A percentile compares a stretch with the other conserved stretches of the same genome.
Conservation (phyloP, 1,140 invertebrate species). For the Drosophila suzukii region DNA sequence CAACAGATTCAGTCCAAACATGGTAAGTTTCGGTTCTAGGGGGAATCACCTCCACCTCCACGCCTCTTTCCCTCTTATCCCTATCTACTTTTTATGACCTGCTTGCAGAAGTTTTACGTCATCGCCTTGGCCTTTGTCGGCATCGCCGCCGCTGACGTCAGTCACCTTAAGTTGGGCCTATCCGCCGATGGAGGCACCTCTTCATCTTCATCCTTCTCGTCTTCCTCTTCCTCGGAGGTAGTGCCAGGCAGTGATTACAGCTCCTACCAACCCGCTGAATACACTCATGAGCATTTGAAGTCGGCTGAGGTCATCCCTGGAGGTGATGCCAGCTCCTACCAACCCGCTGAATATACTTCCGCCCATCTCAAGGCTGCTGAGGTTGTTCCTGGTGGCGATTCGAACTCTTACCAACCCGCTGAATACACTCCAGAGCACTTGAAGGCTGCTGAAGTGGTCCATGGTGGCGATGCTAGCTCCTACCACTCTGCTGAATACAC, state of each 20-base stretch:
- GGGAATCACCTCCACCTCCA: conserved; percentile 27
- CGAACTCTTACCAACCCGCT: conserved; percentile 16
- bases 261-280: conserved; percentile 22
- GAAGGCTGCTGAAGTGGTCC: background rate
- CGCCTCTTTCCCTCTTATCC: background rate
- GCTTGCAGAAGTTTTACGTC: conserved; percentile 60
- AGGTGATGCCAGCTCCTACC: conserved; percentile 21
- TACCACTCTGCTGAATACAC: conserved; percentile 45
- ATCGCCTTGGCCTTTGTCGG: conserved; percentile 58
- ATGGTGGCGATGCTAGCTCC: conserved; percentile 29
- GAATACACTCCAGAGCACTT: conserved; percentile 17
- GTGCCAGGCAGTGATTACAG: conserved; percentile 34
- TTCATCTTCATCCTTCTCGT: conserved; percentile 10
- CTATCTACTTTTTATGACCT: background rate
- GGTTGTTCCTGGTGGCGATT: conserved; percentile 11
- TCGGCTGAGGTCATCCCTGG: conserved; percentile 11
- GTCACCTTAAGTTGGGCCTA: conserved; percentile 54
- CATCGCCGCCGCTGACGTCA: conserved; percentile 66
- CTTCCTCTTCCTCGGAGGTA: background rate
- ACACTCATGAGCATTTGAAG: conserved; percentile 13
- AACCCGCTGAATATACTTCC: conserved; percentile 25
- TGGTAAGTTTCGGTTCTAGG: conserved; percentile 67
- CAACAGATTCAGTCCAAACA: conserved; percentile 70
- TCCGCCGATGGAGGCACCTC: conserved; percentile 42
- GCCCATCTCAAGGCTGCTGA: conserved; percentile 1